Evolutionary conservation across 2,888 invertebrate species (phyloP), one percentile per base, ranked within the genome.

Genomic region (Microctonus hyperodae): DNA sequence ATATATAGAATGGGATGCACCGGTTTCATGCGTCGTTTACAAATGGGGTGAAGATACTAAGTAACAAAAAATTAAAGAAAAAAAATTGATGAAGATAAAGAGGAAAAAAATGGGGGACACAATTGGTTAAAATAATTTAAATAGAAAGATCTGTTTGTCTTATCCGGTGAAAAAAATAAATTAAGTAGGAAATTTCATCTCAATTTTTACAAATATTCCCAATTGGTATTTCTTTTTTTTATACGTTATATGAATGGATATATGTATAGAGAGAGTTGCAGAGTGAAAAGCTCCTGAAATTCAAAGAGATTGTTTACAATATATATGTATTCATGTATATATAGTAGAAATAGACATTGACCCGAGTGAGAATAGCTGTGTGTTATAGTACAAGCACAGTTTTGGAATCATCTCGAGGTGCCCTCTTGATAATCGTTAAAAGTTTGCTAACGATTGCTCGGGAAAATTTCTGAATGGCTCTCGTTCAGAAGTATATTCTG

Each of bases 381-480:
- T 44, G 20, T n/a, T n/a, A n/a, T 44, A 44, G n/a, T 44, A n/a
- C 16, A 6, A 50, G 28, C 28, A 51, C 50, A 57, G 63, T 61
- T 67, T 28, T 35, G 37, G 25, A n/a, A 40, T 4, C 11, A 59
- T 44, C 44, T 40, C n/a, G 25, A 28, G 58, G 66, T 50, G 28
- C 65, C 63, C 68, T 68, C 60, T 59, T 50, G 66, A 76, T 79
- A 78, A 74, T 79, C 78, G 81, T 79, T 79, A 78, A 79, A 81
- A 81, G 76, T 82, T 78, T 78, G 74, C 74, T 76, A 78, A 78
- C 78, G 77, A 79, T 75, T 77, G 73, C 72, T 74, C 72, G 74
- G 69, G 75, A 71, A 78, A 78, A 78, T 78, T 78, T 76, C 75
- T 79, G 77, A 72, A 79, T 79, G 76, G 77, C 69, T 16, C 70